Evolutionary conservation across 2,113 vertebrate genomes (phyloP), one percentile per base, ranked within the genome.

Genomic region (Smithornis capensis): DNA sequence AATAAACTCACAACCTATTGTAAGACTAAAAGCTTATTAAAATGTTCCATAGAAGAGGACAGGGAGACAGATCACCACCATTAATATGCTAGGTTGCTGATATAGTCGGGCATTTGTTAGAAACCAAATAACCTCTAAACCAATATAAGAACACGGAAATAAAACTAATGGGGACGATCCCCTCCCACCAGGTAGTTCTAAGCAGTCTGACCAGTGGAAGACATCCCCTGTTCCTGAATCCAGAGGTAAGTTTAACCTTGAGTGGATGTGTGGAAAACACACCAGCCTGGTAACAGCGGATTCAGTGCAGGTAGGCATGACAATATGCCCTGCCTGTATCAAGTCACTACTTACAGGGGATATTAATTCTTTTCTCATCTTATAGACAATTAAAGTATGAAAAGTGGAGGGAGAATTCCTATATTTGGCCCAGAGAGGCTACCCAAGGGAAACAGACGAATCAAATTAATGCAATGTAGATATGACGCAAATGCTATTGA

Each of bases 391-490:
- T 56, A 47, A 65, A 5, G 7, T 77, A 62, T 45, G 37, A 85
- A 64, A 80, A 76, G 6, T 24, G 7, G 28, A n/a, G 23, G 2
- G 4, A 18, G 6, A 27, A 69, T 57, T 83, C 45, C 57, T 73
- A 6, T 90, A 47, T 76, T 97, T 93, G 90, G 14, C 29, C 64
- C 68, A 95, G 89, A 86, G 14, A 65, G 52, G 38, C 27, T 50
- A 56, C 14, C 90, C 88, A 79, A 62, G 42, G 60, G 93, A 90
- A 56, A 80, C 11, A 89, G 68, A 74, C 0, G 1, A 56, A 11
- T 92, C 67, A 92, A 94, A 94, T 92, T 31, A 80, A 50, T 57
- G 40, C 42, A 85, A 28, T 10, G 18, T 33, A 81, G 77, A 88
- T 83, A 69, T 25, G 52, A 81, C 3, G 11, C 59, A 77, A 86